phyloP scores from a whole-genome alignment of 2,888 invertebrate genomes.

The Oscheius sp. region DNA sequence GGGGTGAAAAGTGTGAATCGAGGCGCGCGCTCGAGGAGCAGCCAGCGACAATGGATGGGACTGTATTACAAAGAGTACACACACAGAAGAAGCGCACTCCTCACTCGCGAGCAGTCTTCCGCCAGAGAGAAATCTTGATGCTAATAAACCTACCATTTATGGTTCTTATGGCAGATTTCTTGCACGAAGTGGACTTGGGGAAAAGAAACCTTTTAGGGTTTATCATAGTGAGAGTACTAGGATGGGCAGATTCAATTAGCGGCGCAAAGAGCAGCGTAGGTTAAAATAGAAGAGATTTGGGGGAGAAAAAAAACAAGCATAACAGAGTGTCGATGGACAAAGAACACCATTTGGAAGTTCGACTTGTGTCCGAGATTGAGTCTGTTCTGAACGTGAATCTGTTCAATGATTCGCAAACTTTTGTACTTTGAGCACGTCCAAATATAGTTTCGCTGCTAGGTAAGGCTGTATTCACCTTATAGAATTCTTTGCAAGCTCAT shows the following conservation, averaged over 20 bases:
- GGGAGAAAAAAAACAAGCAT: not conserved
- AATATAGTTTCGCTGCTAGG: too few species aligned
- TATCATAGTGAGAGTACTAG: not conserved
- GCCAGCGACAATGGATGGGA: slow-evolving; percentile 33
- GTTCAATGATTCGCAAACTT: too few species aligned
- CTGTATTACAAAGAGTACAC: slow-evolving; percentile 35
- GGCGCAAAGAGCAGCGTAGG: not conserved
- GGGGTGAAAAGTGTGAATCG: slow-evolving; percentile 28
- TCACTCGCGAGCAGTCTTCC: not conserved
- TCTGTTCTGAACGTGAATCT: too few species aligned
- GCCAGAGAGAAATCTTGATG: not conserved
- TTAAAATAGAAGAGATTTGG: not conserved
- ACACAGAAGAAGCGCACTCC: slow-evolving; percentile 14
- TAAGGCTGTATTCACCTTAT: too few species aligned
- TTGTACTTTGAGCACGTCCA: too few species aligned
- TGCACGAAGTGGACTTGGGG: not conserved
- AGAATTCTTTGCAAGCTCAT: too few species aligned
- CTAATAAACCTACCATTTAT: not conserved
- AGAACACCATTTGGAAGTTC: not conserved
- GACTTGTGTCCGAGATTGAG: not conserved
- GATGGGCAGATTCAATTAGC: not conserved
- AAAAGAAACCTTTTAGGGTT: not conserved
- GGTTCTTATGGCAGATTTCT: not conserved
- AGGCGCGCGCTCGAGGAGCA: slow-evolving; percentile 19
- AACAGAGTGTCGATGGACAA: not conserved